Evolutionary conservation across 2,888 invertebrate species (phyloP).

Genomic region (Diaphora mendica): DNA sequence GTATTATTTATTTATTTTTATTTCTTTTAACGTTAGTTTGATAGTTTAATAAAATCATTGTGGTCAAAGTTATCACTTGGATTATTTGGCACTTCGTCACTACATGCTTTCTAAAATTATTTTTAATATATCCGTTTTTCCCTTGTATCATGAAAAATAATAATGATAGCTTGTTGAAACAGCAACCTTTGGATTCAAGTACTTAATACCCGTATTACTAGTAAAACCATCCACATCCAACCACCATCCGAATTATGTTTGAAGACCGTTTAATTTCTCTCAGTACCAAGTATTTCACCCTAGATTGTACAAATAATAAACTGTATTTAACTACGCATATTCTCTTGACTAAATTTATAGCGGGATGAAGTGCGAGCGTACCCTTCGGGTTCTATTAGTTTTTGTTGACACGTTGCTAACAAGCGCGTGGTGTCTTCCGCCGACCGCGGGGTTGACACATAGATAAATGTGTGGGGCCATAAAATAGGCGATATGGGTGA

Average conservation of each 20-base stretch:
- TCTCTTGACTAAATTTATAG: slow-evolving; percentile 69
- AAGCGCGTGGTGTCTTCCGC: slow-evolving; percentile 55
- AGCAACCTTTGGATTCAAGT: background rate
- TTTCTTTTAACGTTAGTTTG: no score
- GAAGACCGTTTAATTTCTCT: background rate
- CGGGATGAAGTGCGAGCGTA: slow-evolving; percentile 47
- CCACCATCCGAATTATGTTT: background rate
- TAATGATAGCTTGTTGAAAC: background rate
- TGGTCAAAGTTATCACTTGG: no score
- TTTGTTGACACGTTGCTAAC: slow-evolving; percentile 68
- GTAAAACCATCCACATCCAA: background rate
- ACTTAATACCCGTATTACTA: background rate
- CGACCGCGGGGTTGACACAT: slow-evolving; percentile 52
- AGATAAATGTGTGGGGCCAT: slow-evolving; percentile 57
- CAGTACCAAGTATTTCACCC: slow-evolving; percentile 8
- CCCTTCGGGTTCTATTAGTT: slow-evolving; percentile 76
- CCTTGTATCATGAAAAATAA: no score
- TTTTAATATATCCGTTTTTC: no score
- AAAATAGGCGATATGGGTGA: slow-evolving; percentile 33
- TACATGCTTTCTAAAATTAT: no score
- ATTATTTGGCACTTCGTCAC: no score
- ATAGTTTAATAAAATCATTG: no score
- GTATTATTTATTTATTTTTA: no score
- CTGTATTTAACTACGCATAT: slow-evolving; percentile 44
- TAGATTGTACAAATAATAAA: slow-evolving; percentile 42